Evolutionary conservation across 2,888 invertebrate genomes (phyloP), one percentile per base, ranked within the genome.

Genomic region (Petrolisthes manimaculis): DNA sequence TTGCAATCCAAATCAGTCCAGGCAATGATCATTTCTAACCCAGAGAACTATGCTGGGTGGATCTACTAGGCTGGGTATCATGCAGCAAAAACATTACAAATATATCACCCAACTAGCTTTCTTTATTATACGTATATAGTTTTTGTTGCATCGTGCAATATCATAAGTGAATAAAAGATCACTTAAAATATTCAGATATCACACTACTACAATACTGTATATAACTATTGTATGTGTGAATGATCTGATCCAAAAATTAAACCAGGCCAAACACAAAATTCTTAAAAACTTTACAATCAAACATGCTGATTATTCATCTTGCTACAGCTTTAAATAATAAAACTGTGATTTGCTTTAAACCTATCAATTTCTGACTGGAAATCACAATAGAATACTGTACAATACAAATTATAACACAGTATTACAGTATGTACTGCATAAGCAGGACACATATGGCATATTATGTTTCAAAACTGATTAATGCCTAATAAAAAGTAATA

Each of bases 291-390:
- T 9, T 9, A 61, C 9, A 61, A 61, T 21, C 14, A 79, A 55
- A 21, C 55, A 80, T 80, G 80, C 80, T 80, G 4, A 80, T 77
- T 77, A 8, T 37, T 37, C 77, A 77, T 79, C 80, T 56, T 80
- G 3, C 6, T 56, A 55, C 80, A 80, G 61, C 61, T 12, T 21
- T 24, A 80, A 37, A 37, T 37, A 37, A 37, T 2, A 37, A 37
- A 37, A 37, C 37, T 37, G 37, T 37, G 37, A 37, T 37, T 37
- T 37, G 2, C 37, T 37, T 37, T 2, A 37, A 37, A 37, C 37
- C 37, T 37, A 37, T 37, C 37, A 37, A 37, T 37, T 37, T 1
- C 37, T 37, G 37, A 37, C 37, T 37, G 37, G 37, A 37, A 37
- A 37, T 37, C 37, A 37, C 37, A 37, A 37, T 37, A 37, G 37